Evolutionary conservation across 2,888 invertebrate genomes (phyloP), one percentile per base, ranked within the genome.

Genomic region (Phrixothrix hirtus): DNA sequence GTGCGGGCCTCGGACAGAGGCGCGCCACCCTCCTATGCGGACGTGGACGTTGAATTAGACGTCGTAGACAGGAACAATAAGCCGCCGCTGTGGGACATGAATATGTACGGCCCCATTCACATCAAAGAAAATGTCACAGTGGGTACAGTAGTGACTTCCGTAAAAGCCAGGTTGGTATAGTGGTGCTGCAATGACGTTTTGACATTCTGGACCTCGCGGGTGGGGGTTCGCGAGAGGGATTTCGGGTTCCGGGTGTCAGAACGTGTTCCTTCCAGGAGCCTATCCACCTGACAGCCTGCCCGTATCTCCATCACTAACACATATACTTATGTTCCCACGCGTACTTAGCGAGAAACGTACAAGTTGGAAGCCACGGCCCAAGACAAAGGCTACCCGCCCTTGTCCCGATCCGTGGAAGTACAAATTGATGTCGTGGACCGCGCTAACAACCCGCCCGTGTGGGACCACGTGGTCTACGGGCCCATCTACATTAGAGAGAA

Each of bases 111-210:
- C 84, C 94, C 94, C 84, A 92, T 92, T 85, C 89, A 90, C 88
- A 92, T 95, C 87, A 90, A 89, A 86, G 95, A 95, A 89, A 95
- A 95, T 90, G 92, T 94, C 87, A 93, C 93, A 87, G 92, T 95
- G 86, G 94, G 95, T 87, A 93, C 93, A 83, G 90, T 92, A 87
- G 93, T 95, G 86, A 93, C 93, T 84, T 89, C 92, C 83, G 90
- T 95, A 83, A 94, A 94, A 89, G 95, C 95, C 85, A 93, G 94
- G 94, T 90, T 89, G 88, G 89, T 89, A 90, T 89, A 78, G 72
- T 57, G 63, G 61, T 43, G 55, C 45, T 38, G 49, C 53, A 49
- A 54, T 58, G 59, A 77, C 75, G 77, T 76, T 75, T 64, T 78
- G 77, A 78, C 77, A 78, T 76, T 74, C 64, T 60, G 62, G 57